phyloP scores from a whole-genome alignment of 2,888 invertebrate genomes.

The Agriopis marginaria region DNA sequence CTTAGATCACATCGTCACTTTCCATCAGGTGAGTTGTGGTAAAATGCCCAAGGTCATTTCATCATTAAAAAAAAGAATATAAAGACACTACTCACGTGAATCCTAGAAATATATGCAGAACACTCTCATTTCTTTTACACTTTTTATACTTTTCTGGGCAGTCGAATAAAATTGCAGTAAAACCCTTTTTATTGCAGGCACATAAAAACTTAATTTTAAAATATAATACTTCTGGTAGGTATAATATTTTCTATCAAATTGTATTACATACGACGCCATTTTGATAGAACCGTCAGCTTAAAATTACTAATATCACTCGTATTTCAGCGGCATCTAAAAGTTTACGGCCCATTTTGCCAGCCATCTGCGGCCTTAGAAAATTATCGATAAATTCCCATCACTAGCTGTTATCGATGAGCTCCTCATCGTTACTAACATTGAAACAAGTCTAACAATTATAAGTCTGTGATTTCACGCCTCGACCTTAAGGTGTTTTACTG shows the following conservation, averaged over 20 bases:
- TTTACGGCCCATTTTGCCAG: conserved; percentile 20
- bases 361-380: conserved; percentile 26
- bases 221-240: no score
- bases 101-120: no score
- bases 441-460: conserved; percentile 74
- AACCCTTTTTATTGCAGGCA: no score
- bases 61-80: no score
- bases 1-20: no score
- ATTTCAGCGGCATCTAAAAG: conserved; percentile 20
- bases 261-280: conserved; percentile 3
- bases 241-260: neutral
- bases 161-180: no score
- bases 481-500: conserved; percentile 71
- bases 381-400: conserved; percentile 25
- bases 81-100: no score
- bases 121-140: no score
- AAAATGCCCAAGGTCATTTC: no score
- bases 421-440: conserved; percentile 61
- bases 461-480: conserved; percentile 72
- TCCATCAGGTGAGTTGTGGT: no score
- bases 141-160: no score
- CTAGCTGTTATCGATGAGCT: conserved; percentile 34
- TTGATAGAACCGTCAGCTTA: conserved; percentile 6
- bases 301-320: conserved; percentile 23
- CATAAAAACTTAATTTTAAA: no score